Evolutionary conservation across 2,888 invertebrate species (phyloP), one percentile per base, ranked within the genome.

Genomic region (Stenodera caucasica): DNA sequence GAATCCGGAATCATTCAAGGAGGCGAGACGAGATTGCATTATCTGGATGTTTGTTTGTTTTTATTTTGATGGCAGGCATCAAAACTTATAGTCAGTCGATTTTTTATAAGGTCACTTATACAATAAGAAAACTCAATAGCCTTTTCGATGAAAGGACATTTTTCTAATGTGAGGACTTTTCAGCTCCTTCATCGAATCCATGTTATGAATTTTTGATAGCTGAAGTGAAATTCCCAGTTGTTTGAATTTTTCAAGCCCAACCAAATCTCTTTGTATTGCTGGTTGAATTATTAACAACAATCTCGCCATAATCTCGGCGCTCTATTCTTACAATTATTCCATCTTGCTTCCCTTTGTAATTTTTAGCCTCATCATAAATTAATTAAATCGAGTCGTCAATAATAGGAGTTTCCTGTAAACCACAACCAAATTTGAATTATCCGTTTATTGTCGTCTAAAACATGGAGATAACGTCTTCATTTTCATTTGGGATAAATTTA

Each of bases 381-480:
- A n/a, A 45, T 45, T 45, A 45, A 9, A 45, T 23, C 23, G 45
- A 45, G 23, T 23, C 18, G 23, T 11, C 12, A 45, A 45, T 18
- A 23, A 45, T 45, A n/a, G 21, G 7, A 14, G 14, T n/a, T 15
- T 37, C 4, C 15, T 37, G 11, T 15, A 3, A 15, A 37, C 14
- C 7, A 37, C 15, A 14, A 37, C 15, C 8, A 8, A 37, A 35
- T 18, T 18, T 9, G 11, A 21, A 18, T 45, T 12, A 23, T 45
- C 45, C 23, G 4, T 45, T 45, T 45, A 0, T 9, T 23, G 12
- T 9, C 18, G 18, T 15, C 15, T 11, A 45, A 59, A 60, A 58
- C 66, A 55, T 66, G 63, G 62, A 63, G 64, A 67, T 65, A 65
- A 69, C 61, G 64, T 67, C 65, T 68, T 63, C 63, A 65, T 65